A percentile compares a stretch with the other conserved stretches of the same genome.
Evolutionary conservation across 2,888 invertebrate genomes (phyloP).

Genomic region (Chaitophorus viminalis): DNA sequence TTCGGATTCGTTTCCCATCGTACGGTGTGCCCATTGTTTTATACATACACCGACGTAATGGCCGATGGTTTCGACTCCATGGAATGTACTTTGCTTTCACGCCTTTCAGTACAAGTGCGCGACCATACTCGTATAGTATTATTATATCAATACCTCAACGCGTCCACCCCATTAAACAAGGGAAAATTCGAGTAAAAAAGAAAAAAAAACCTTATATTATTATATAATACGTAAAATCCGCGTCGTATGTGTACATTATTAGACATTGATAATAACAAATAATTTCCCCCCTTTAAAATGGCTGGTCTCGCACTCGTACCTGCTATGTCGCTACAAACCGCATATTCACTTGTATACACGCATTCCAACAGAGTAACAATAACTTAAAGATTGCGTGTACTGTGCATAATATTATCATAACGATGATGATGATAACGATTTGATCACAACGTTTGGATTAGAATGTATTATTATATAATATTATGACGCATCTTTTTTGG

Average conservation of each 20-base stretch:
- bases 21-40: conserved; percentile 26
- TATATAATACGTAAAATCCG: no score
- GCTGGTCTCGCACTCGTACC: background rate
- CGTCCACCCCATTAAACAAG: conserved; percentile 7
- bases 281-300: conserved; percentile 1
- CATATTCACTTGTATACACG: no score
- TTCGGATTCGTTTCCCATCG: conserved; percentile 38
- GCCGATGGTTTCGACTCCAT: conserved; percentile 29
- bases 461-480: no score
- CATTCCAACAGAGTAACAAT: background rate
- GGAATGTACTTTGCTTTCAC: conserved; percentile 16
- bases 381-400: no score
- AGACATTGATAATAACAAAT: background rate
- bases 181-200: background rate
- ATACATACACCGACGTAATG: conserved; percentile 35
- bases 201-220: background rate
- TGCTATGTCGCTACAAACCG: no score
- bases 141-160: background rate
- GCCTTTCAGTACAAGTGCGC: conserved; percentile 14
- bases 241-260: background rate
- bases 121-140: background rate
- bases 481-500: no score
- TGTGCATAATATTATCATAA: no score
- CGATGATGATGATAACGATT: no score
- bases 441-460: no score